Percentiles rank a stretch among this genome's conserved stretches.
phyloP scores from a whole-genome alignment of 2,797 vertebrate species.

The Melanotaenia parkinsoni region DNA sequence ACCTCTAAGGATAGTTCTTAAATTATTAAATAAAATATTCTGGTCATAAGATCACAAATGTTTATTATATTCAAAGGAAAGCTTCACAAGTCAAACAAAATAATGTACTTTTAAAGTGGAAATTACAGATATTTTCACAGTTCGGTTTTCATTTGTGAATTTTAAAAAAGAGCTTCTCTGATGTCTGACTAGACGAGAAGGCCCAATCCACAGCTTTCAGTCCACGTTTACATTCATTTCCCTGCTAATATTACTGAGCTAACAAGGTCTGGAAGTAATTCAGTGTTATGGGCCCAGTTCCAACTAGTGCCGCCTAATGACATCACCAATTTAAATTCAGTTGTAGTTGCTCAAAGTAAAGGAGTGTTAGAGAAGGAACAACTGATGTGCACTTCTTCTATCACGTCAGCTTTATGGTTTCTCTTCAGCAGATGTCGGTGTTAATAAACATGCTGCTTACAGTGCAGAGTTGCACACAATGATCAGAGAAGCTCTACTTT shows the following conservation, averaged over 20 bases:
- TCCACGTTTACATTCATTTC: slow-evolving; percentile 9
- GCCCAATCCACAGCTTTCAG: slow-evolving; percentile 16
- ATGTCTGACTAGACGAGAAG: not conserved
- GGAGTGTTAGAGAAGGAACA: not conserved
- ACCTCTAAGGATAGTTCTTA: not conserved
- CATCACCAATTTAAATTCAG: slow-evolving; percentile 28
- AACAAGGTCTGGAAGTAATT: slow-evolving; percentile 45
- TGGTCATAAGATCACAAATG: not conserved
- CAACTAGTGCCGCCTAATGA: slow-evolving; percentile 32
- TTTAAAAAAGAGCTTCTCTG: not conserved
- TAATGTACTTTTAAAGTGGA: not conserved
- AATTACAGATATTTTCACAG: not conserved
- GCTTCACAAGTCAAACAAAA: not conserved
- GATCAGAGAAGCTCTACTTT: slow-evolving; percentile 5
- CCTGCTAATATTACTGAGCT: slow-evolving; percentile 19
- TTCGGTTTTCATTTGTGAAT: not conserved
- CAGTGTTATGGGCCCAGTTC: slow-evolving; percentile 10
- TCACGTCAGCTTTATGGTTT: not conserved
- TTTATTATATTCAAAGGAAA: not conserved
- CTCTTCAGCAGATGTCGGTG: slow-evolving; percentile 8
- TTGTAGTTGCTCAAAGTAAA: slow-evolving; percentile 16
- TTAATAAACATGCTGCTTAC: not conserved
- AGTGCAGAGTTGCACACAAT: not conserved
- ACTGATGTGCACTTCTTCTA: not conserved
- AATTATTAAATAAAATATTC: not conserved